A percentile compares a stretch with the other conserved stretches of the same genome.
phyloP scores from a whole-genome alignment of 2,888 invertebrate genomes.

The Leptinotarsa haldemani region DNA sequence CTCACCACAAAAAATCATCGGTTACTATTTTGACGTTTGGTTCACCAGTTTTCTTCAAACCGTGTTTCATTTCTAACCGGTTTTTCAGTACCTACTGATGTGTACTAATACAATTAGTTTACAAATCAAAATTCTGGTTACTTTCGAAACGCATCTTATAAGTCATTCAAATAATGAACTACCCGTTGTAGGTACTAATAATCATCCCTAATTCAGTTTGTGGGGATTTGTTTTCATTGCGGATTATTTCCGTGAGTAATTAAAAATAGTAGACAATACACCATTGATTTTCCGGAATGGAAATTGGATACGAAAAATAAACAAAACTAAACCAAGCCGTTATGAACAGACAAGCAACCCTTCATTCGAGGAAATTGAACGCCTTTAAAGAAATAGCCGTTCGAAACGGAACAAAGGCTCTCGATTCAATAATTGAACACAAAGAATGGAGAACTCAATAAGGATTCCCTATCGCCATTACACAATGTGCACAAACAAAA shows the following conservation, averaged over 20 bases:
- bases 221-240: too few relatives aligned
- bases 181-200: too few relatives aligned
- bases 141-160: too few relatives aligned
- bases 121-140: too few relatives aligned
- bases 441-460: conserved; percentile 39
- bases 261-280: neutral
- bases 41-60: too few relatives aligned
- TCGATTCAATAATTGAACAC: conserved; percentile 38
- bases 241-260: neutral
- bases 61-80: too few relatives aligned
- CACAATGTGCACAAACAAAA: conserved; percentile 39
- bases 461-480: conserved; percentile 35
- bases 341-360: conserved; percentile 28
- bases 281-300: conserved; percentile 7
- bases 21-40: too few relatives aligned
- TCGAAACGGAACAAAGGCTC: conserved; percentile 27
- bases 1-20: too few relatives aligned
- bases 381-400: conserved; percentile 31
- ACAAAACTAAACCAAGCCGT: conserved; percentile 7
- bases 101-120: too few relatives aligned
- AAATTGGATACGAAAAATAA: conserved; percentile 18
- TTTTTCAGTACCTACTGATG: too few relatives aligned
- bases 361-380: conserved; percentile 30
- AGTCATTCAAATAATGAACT: too few relatives aligned
- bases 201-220: too few relatives aligned